Percentiles rank a stretch among this genome's conserved stretches.
Conservation (phyloP, 2,113 vertebrate species). For the Brienomyrus longianalis region DNA sequence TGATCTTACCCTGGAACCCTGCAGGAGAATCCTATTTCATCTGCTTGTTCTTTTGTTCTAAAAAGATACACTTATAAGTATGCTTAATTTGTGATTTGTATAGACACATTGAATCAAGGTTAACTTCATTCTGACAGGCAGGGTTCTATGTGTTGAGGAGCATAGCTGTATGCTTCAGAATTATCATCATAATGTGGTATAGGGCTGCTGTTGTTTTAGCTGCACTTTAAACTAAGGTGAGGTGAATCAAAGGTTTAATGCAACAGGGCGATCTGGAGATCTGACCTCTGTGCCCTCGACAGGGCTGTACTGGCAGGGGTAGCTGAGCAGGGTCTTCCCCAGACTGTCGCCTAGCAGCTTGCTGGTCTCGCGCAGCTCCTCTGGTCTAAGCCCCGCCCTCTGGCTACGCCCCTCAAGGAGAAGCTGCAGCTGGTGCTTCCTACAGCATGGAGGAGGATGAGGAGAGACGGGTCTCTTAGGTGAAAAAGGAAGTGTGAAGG, state of each 20-base stretch:
- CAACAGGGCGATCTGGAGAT: not conserved
- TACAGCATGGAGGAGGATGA: slow-evolving; percentile 33
- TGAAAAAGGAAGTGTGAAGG: not conserved
- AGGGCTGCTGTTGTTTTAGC: not conserved
- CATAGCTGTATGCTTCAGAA: not conserved
- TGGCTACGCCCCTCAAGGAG: slow-evolving; percentile 79
- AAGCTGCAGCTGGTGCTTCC: slow-evolving; percentile 82
- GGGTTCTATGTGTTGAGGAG: not conserved
- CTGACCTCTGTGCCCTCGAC: slow-evolving; percentile 79
- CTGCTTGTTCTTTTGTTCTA: not conserved
- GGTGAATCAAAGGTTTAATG: not conserved
- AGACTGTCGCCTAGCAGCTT: slow-evolving; percentile 73
- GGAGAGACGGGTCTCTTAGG: not conserved
- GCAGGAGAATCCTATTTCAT: not conserved
- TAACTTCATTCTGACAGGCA: not conserved
- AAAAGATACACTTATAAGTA: not conserved
- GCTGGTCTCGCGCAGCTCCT: slow-evolving; percentile 73
- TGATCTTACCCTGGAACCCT: not conserved
- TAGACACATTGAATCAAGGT: not conserved
- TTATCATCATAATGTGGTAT: not conserved
- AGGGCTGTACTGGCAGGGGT: slow-evolving; percentile 69
- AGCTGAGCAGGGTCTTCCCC: slow-evolving; percentile 73
- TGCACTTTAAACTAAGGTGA: not conserved
- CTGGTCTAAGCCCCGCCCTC: slow-evolving; percentile 63
- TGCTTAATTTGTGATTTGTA: not conserved